Base-by-base conservation (phyloP, 2,797 vertebrate genomes). In the Geotrypetes seraphini region DNA sequence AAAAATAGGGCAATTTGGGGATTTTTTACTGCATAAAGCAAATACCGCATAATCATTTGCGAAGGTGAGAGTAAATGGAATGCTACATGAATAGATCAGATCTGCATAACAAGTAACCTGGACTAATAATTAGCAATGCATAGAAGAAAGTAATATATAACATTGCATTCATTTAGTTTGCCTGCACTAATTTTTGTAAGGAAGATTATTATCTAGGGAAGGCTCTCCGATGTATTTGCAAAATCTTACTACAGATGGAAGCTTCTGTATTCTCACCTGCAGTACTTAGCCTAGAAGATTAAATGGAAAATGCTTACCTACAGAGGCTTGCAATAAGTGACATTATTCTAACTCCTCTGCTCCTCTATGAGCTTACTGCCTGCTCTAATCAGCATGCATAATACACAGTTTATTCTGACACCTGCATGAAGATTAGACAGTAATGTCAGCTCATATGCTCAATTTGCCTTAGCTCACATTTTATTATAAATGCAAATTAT, bases 381-480 rank as follows among this genome's bases (percentile, higher is more conserved):
- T 48, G 48, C 51, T 36, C 33, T 56, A 68, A 71, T 69, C 45
- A 62, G 47, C 44, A 57, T 61, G 57, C 47, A 10, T 57, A 64
- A 71, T 46, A 39, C 27, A 51, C 14, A 42, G 31, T 39, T 50
- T 31, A 57, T 56, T 43, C 32, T 69, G 56, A 49, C 48, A 63
- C 38, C 57, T 66, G 51, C 37, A 49, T 36, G 25, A 55, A 29
- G 11, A 36, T n/a, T 34, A 37, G 16, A 32, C 3, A 25, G 12
- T 11, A 58, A 29, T n/a, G 10, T 48, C 28, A 29, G 22, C 35
- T 53, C 47, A 22, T 9, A 4, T 12, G 49, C 50, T 21, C 25
- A 16, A 43, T 36, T 24, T 35, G 43, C 28, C 16, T 44, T 55
- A 35, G 40, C 37, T 19, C 16, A 19, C 22, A 26, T 36, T 50